Base-by-base conservation (phyloP, 2,113 vertebrate species). In the Antigone vipio region DNA sequence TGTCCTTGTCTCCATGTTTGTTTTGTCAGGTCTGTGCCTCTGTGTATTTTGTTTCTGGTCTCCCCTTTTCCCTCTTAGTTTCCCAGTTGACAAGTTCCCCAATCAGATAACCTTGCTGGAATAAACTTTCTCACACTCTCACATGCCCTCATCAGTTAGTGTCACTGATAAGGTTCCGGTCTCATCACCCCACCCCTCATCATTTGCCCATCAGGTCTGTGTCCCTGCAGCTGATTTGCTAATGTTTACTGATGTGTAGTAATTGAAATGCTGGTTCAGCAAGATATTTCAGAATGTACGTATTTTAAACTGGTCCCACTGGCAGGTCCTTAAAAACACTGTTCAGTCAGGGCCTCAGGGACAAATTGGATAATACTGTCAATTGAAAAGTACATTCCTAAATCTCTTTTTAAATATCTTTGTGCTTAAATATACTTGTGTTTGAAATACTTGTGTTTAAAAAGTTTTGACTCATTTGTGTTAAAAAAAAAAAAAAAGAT, bases 1-100 rank as follows among this genome's bases (percentile, higher is more conserved):
- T 58, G 5, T 32, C 0, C 0, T 26, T 58, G 8, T 30, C 29
- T 88, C 12, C 5, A 7, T 21, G 6, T 53, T 27, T 49, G 16
- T 66, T 82, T 64, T 27, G 8, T 55, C 12, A 64, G 45, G 14
- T 52, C 32, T 75, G 21, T n/a, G 17, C 30, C 17, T 58, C n/a
- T 32, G 2, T 32, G 20, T 35, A 30, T 56, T 77, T 69, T 64
- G 6, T 32, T 74, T 74, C 32, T 50, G 12, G 6, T 74, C 16
- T 69, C 8, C 15, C 4, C 3, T 8, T 74, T 91, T 69, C 8
- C 26, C 8, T 5, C 5, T 35, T 67, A 44, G 38, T 38, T 88
- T 81, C 40, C 10, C 45, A 34, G 11, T 0, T 32, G 44, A 42
- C 15, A 26, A 12, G 2, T 32, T 80, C 15, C 27, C 5, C 0